A percentile compares a stretch with the other conserved stretches of the same genome.
Evolutionary conservation across 2,797 vertebrate genomes (phyloP).

Genomic region (Anabas testudineus): DNA sequence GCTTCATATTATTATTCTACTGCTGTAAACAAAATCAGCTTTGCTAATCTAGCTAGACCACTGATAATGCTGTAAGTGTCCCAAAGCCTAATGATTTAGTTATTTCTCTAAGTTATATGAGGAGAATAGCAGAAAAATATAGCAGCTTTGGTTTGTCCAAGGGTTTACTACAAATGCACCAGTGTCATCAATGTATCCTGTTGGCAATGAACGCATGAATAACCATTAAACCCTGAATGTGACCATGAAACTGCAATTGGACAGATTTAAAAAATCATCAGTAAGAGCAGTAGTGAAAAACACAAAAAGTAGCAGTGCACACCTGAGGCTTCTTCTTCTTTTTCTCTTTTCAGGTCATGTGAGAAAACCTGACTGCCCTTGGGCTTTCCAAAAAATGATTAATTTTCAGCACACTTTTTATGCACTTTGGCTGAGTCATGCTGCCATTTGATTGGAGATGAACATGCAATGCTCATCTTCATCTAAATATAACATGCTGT

Average conservation of each 20-base stretch:
- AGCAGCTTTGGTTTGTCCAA: background rate
- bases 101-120: background rate
- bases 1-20: conserved; percentile 24
- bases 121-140: background rate
- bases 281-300: background rate
- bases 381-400: background rate
- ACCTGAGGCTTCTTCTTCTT: background rate
- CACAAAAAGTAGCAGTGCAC: background rate
- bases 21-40: conserved; percentile 23
- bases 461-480: background rate
- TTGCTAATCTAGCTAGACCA: conserved; percentile 35
- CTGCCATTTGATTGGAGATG: background rate
- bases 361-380: background rate
- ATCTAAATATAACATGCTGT: too few species aligned
- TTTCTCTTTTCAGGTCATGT: background rate
- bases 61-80: background rate
- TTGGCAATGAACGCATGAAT: background rate
- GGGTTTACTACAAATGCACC: background rate
- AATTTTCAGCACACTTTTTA: background rate
- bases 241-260: background rate
- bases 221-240: background rate
- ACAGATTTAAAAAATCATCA: background rate
- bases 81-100: too few species aligned
- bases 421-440: background rate
- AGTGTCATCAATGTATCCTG: background rate